Evolutionary conservation across 2,888 invertebrate genomes (phyloP).

Genomic region (Cataglyphis altisquamis): DNA sequence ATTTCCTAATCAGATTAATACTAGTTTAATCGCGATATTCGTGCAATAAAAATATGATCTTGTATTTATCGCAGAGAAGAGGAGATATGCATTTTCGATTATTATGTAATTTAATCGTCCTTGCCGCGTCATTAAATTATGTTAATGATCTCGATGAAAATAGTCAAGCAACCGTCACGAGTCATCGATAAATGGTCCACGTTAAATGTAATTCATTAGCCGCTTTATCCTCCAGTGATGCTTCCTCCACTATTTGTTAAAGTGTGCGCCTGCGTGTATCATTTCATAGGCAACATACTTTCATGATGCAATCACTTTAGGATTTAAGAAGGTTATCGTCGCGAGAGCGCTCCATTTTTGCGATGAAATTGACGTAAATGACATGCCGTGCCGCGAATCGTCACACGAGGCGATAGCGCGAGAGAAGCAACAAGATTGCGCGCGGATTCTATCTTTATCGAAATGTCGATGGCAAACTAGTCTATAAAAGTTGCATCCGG

Average conservation of each 20-base stretch:
- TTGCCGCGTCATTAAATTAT: slow-evolving; percentile 36
- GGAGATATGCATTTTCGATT: neutral
- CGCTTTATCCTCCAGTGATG: slow-evolving; percentile 12
- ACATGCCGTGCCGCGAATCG: slow-evolving; percentile 7
- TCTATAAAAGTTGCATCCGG: slow-evolving; percentile 9
- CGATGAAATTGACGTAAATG: slow-evolving; percentile 39
- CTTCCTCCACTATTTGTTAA: slow-evolving; percentile 33
- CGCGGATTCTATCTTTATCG: neutral
- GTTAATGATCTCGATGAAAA: slow-evolving; percentile 40
- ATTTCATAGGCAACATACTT: slow-evolving; percentile 39
- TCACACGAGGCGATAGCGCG: slow-evolving; percentile 2
- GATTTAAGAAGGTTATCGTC: slow-evolving; percentile 35
- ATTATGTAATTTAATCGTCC: neutral
- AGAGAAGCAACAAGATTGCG: slow-evolving; percentile 17
- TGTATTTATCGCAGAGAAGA: neutral
- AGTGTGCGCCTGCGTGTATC: slow-evolving; percentile 15
- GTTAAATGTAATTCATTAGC: slow-evolving; percentile 34
- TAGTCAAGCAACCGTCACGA: slow-evolving; percentile 37
- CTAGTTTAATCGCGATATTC: neutral
- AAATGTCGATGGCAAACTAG: slow-evolving; percentile 12
- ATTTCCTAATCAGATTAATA: slow-evolving; percentile 20
- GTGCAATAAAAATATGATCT: neutral
- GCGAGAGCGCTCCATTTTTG: slow-evolving; percentile 27
- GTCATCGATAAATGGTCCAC: slow-evolving; percentile 47
- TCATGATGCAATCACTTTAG: slow-evolving; percentile 35